Evolutionary conservation across 2,113 vertebrate species (phyloP).

Genomic region (Hippocampus mohnikei): DNA sequence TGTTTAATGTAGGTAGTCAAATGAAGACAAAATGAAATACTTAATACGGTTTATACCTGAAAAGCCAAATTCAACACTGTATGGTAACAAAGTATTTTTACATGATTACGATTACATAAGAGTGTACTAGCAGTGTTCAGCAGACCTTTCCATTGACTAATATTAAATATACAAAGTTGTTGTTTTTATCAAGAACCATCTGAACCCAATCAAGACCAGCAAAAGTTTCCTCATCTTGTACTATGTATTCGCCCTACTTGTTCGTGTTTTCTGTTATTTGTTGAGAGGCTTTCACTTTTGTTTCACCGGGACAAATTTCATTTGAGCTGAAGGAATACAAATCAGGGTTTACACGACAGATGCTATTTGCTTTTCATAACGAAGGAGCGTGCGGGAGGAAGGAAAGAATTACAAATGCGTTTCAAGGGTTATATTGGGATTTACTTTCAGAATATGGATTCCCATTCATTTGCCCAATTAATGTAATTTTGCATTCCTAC

Average conservation of each 20-base stretch:
- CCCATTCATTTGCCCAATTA: constrained; percentile 40
- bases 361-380: constrained; percentile 54
- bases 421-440: constrained; percentile 40
- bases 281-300: constrained; percentile 59
- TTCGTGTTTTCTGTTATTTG: constrained; percentile 60
- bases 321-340: constrained; percentile 64
- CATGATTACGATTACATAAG: background rate
- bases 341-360: constrained; percentile 58
- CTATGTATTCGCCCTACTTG: constrained; percentile 42
- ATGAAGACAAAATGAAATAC: too few species aligned
- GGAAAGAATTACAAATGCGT: constrained; percentile 49
- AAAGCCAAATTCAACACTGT: too few species aligned
- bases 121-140: background rate
- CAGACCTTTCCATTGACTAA: constrained; percentile 20
- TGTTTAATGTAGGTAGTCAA: too few species aligned
- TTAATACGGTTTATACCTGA: too few species aligned
- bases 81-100: too few species aligned
- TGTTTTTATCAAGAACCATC: constrained; percentile 51
- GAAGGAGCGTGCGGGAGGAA: constrained; percentile 40
- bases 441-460: constrained; percentile 32
- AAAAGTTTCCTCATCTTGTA: constrained; percentile 41
- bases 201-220: constrained; percentile 50
- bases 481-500: constrained; percentile 30
- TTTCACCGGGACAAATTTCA: constrained; percentile 66
- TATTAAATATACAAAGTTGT: constrained; percentile 21